These are phyloP conservation scores for Cherax destructor DNA, from an alignment of 1,140 invertebrate genomes.

Conservation along the genomic window DNA sequence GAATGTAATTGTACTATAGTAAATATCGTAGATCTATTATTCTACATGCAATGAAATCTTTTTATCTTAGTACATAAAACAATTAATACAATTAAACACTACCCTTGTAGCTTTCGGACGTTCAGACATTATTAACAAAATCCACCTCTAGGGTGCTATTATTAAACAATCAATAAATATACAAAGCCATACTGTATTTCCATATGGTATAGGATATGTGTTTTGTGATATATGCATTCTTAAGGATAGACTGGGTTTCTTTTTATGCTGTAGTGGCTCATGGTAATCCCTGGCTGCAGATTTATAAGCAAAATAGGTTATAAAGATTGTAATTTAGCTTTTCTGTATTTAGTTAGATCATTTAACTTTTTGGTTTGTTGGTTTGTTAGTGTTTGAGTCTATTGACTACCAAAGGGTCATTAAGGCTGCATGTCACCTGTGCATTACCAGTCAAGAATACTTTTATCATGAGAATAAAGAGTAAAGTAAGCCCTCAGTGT, in stretches of 20 bases:
- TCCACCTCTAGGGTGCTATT: neutral
- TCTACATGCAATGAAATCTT: neutral
- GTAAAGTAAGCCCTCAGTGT: no score
- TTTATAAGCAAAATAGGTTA: neutral
- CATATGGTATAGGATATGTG: neutral
- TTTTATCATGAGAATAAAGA: no score
- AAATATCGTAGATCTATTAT: neutral
- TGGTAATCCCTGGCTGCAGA: neutral
- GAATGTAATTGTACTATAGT: neutral
- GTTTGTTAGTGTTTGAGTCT: no score
- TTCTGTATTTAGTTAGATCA: no score
- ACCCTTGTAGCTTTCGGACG: slow-evolving; percentile 22
- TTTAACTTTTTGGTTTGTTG: no score
- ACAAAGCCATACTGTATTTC: slow-evolving; percentile 1
- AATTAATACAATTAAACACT: neutral
- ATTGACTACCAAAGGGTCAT: no score
- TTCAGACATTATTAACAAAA: neutral
- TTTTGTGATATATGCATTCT: neutral
- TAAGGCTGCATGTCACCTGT: no score
- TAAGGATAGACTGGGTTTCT: no score
- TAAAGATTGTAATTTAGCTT: neutral
- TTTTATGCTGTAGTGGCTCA: slow-evolving; percentile 8
- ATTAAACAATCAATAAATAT: slow-evolving; percentile 8
- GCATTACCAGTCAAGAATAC: no score
- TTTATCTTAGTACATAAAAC: neutral